phyloP scores from a whole-genome alignment of 2,797 vertebrate genomes.

The Simalia tracyae region DNA sequence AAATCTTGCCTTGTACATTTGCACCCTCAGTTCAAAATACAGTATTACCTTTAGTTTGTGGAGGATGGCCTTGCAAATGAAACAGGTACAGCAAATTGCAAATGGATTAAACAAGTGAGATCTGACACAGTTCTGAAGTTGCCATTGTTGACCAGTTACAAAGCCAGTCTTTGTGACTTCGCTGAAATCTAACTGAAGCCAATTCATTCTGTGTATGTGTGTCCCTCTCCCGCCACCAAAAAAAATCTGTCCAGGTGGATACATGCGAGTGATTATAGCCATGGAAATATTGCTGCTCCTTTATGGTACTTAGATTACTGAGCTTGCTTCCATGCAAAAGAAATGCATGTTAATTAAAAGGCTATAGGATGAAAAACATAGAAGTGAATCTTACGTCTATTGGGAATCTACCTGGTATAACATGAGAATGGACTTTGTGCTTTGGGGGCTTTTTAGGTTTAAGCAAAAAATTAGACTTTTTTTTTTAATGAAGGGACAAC shows the following conservation, averaged over 20 bases:
- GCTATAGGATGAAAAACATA: neutral
- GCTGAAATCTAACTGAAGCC: neutral
- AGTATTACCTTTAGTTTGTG: neutral
- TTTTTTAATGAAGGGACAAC: neutral
- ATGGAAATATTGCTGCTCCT: neutral
- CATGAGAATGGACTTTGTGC: neutral
- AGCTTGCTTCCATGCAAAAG: neutral
- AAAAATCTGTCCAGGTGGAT: neutral
- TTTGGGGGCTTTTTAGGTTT: too few relatives aligned
- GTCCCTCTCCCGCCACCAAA: neutral
- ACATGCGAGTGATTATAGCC: neutral
- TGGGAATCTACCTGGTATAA: neutral
- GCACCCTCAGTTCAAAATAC: neutral
- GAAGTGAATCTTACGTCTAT: neutral
- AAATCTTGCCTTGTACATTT: neutral
- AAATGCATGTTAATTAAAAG: neutral
- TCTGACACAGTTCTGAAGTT: neutral
- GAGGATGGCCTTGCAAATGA: neutral
- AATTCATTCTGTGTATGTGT: neutral
- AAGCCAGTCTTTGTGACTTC: neutral
- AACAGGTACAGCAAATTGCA: neutral
- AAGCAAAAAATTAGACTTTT: neutral
- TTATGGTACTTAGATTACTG: neutral
- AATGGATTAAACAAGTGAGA: neutral
- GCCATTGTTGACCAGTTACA: neutral